These are phyloP conservation scores for Tor tambroides DNA, from an alignment of 2,113 vertebrate species.

Conservation along the genomic window DNA sequence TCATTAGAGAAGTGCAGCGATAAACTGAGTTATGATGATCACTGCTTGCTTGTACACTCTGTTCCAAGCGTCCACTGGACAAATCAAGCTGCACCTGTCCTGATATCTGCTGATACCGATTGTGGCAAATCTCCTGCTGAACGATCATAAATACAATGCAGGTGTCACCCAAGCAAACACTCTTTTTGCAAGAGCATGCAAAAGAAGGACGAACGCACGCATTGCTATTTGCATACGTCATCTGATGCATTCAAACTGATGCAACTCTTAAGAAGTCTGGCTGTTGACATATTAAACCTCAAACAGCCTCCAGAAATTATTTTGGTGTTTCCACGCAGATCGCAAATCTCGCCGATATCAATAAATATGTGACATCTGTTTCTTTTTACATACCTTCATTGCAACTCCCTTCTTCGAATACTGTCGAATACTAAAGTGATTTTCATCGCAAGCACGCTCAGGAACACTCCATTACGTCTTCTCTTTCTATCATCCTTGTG, in stretches of 20 bases:
- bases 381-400: constrained; percentile 76
- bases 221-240: neutral
- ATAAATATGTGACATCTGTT: too few relatives aligned
- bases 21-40: constrained; percentile 43
- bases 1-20: constrained; percentile 44
- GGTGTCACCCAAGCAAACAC: neutral
- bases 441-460: constrained; percentile 73
- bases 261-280: constrained; percentile 7
- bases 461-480: constrained; percentile 81
- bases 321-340: neutral
- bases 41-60: constrained; percentile 4
- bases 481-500: constrained; percentile 70
- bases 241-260: constrained; percentile 25
- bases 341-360: neutral
- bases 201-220: neutral
- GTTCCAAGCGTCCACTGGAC: constrained; percentile 7
- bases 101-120: neutral
- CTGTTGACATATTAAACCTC: neutral
- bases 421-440: constrained; percentile 69
- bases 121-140: neutral
- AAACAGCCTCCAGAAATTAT: neutral
- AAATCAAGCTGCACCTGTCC: neutral
- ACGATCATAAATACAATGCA: neutral
- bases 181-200: neutral
- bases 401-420: constrained; percentile 71